These are phyloP conservation scores for Heliothis peltigera DNA, from an alignment of 2,888 invertebrate genomes.

Conservation along the genomic window DNA sequence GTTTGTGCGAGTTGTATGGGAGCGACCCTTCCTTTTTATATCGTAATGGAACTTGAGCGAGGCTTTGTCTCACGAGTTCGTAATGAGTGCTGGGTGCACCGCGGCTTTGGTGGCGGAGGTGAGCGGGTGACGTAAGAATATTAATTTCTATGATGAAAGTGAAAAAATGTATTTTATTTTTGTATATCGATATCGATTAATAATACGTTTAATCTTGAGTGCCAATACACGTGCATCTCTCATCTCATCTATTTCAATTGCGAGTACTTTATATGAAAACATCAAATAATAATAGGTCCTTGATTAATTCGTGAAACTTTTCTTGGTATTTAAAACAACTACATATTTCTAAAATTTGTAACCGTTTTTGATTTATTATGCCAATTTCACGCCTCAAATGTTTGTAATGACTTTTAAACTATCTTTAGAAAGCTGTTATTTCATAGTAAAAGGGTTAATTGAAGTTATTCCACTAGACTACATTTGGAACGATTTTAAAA, in stretches of 20 bases:
- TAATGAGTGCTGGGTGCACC: slow-evolving; percentile 63
- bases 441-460: neutral
- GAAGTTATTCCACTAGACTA: neutral
- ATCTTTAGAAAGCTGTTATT: neutral
- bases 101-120: slow-evolving; percentile 1
- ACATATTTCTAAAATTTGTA: neutral
- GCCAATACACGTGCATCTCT: too few species aligned
- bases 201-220: too few species aligned
- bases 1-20: slow-evolving; percentile 53
- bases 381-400: neutral
- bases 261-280: too few species aligned
- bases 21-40: slow-evolving; percentile 67
- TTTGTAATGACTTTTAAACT: neutral
- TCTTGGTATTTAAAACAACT: neutral
- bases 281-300: neutral
- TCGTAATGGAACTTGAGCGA: slow-evolving; percentile 68
- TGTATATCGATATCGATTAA: too few species aligned
- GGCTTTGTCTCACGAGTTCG: slow-evolving; percentile 67
- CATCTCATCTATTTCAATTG: too few species aligned
- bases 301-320: neutral
- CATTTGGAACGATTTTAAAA: neutral
- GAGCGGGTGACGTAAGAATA: slow-evolving; percentile 13
- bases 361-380: neutral
- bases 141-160: too few species aligned
- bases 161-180: too few species aligned